These are phyloP conservation scores for Cephus nigrinus DNA, from an alignment of 2,888 invertebrate species.

Conservation along the genomic window DNA sequence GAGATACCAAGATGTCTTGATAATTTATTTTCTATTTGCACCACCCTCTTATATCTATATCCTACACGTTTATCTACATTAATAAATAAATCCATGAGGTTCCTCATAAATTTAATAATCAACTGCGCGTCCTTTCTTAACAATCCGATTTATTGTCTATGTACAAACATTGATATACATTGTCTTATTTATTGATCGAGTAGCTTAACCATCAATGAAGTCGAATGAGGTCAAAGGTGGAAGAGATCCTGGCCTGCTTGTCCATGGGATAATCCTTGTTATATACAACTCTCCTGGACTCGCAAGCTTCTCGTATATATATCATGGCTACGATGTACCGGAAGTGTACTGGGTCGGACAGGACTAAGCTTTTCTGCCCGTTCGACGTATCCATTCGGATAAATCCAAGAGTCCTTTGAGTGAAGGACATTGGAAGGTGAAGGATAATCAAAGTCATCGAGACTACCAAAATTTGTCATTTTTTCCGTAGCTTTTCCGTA, in stretches of 20 bases:
- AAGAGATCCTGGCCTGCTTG: constrained; percentile 17
- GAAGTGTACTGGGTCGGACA: constrained; percentile 54
- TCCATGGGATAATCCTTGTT: constrained; percentile 23
- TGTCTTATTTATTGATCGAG: constrained; percentile 7
- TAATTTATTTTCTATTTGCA: neutral
- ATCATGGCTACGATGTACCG: constrained; percentile 56
- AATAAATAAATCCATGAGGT: neutral
- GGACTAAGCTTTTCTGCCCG: constrained; percentile 47
- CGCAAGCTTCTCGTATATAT: constrained; percentile 60
- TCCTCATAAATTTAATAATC: neutral
- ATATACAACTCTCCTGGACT: constrained; percentile 62
- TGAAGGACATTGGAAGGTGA: constrained; percentile 43
- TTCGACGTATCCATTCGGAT: constrained; percentile 51
- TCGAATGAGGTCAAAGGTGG: constrained; percentile 10
- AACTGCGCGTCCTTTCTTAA: constrained; percentile 22
- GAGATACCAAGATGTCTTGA: neutral
- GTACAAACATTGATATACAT: constrained; percentile 44
- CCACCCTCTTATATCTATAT: neutral
- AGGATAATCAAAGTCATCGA: constrained; percentile 46
- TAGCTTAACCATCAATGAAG: constrained; percentile 23
- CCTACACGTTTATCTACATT: neutral
- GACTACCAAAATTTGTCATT: constrained; percentile 39
- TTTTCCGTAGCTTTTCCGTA: constrained; percentile 44
- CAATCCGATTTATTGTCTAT: constrained; percentile 53
- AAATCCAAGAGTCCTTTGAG: constrained; percentile 54